Base-by-base conservation (phyloP, 2,113 vertebrate species). In the Diadophis punctatus region DNA sequence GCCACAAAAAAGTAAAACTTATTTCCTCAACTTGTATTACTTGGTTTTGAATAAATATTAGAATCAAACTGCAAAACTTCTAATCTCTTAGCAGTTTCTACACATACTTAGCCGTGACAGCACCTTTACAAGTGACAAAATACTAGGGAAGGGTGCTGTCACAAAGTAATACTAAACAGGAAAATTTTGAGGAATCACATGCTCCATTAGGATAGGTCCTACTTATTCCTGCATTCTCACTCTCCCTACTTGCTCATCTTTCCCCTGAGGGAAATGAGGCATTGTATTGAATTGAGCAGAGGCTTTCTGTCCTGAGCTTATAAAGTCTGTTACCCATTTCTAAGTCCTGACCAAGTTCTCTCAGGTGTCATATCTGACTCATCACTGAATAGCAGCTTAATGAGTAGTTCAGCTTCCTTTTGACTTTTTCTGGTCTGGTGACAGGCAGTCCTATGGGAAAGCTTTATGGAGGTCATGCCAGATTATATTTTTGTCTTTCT, bases 361-460 rank as follows among this genome's bases (percentile, higher is more conserved):
- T 27, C 5, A 58, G 87, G 88, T 95, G 25, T 86, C 87, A 27
- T 8, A 27, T 90, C 86, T 91, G 90, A 90, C 34, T 92, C 68
- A 86, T 52, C 46, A 86, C 22, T 49, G 12, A 86, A 80, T 25
- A 90, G 88, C 88, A 92, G 74, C 60, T 86, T 90, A 92, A 92
- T 86, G 87, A 92, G 60, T 90, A 90, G 30, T 58, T 85, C 27
- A 60, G 74, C 30, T 51, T 92, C 87, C 89, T 80, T 86, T 55
- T 88, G 90, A 55, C 9, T 91, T 92, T 93, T 95, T 91, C 60
- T 43, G 20, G 30, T 18, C 93, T 95, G 39, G n/a, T 91, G 51
- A 25, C 90, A 94, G 90, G 58, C 86, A 6, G 74, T 5, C 20
- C 60, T 14, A 25, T 46, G 60, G 52, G 48, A 0, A n/a, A 91